Evolutionary conservation across 2,888 invertebrate genomes (phyloP).

Genomic region (Operophtera brumata): DNA sequence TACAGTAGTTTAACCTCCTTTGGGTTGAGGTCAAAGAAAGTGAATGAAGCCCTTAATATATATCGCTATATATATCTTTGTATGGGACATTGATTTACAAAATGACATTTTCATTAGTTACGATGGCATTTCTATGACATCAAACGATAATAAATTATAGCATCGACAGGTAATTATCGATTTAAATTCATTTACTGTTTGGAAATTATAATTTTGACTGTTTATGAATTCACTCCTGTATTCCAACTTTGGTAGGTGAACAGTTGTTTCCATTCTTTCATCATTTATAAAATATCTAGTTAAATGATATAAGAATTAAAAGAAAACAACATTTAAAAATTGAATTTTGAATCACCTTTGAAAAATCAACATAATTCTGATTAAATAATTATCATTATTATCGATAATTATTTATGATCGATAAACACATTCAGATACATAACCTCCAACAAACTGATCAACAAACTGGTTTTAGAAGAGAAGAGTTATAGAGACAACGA

Average conservation of each 20-base stretch:
- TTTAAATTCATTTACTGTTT: conserved; percentile 30
- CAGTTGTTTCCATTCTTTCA: too few relatives aligned
- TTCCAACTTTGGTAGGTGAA: neutral
- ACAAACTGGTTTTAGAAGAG: too few relatives aligned
- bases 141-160: conserved; percentile 40
- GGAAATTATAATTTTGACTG: conserved; percentile 10
- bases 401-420: too few relatives aligned
- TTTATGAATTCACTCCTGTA: neutral
- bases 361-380: too few relatives aligned
- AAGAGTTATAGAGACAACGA: too few relatives aligned
- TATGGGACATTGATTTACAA: conserved; percentile 51
- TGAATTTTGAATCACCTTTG: too few relatives aligned
- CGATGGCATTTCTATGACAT: conserved; percentile 43
- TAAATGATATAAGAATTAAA: too few relatives aligned
- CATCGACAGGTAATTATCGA: conserved; percentile 42
- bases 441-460: too few relatives aligned
- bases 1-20: conserved; percentile 14
- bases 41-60: conserved; percentile 42
- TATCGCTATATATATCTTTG: conserved; percentile 43
- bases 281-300: too few relatives aligned
- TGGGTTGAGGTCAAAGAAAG: conserved; percentile 54
- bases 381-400: too few relatives aligned
- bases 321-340: too few relatives aligned
- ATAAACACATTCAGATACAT: too few relatives aligned
- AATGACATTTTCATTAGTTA: conserved; percentile 56